These are phyloP conservation scores for Calcarius lapponicus DNA, from an alignment of 2,797 vertebrate species.

Conservation along the genomic window DNA sequence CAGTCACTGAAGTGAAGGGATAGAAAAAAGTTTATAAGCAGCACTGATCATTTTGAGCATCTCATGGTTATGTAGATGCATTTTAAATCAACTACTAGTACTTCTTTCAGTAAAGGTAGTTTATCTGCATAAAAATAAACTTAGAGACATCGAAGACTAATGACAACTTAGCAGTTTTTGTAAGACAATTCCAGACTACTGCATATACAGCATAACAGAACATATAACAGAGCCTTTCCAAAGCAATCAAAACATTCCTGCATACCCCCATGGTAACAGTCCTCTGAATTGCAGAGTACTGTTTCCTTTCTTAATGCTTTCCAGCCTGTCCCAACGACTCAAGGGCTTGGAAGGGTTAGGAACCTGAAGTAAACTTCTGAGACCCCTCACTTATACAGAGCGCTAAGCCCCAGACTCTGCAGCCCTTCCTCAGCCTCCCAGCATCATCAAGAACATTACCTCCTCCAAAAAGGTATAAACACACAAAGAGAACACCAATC, in stretches of 20 bases:
- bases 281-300: background rate
- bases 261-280: rapidly evolving
- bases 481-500: background rate
- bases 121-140: background rate
- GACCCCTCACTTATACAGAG: rapidly evolving
- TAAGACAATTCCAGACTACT: background rate
- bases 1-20: background rate
- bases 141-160: background rate
- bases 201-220: background rate
- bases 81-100: background rate
- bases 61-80: background rate
- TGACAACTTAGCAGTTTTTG: background rate
- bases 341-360: background rate
- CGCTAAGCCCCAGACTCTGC: background rate
- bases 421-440: background rate
- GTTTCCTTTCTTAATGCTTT: background rate
- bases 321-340: background rate
- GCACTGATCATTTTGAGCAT: background rate
- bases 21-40: background rate
- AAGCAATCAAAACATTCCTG: background rate
- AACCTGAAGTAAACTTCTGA: background rate
- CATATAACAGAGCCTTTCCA: background rate
- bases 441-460: background rate
- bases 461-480: background rate
- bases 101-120: background rate